Evolutionary conservation across 2,113 vertebrate genomes (phyloP), one percentile per base, ranked within the genome.

Genomic region (Alouatta palliata): DNA sequence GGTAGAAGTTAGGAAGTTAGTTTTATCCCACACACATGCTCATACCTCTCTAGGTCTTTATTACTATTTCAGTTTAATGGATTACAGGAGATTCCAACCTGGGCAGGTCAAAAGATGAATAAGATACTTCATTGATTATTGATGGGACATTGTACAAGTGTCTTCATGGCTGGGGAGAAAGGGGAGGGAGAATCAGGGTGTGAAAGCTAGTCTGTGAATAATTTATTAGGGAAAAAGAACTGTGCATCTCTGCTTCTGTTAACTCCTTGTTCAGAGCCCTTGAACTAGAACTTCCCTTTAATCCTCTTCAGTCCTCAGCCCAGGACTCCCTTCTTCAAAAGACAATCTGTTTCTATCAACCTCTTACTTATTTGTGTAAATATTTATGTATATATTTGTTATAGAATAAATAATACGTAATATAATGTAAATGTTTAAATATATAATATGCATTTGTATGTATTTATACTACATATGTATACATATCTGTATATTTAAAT

Each of bases 291-390:
- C 23, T 40, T 80, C 47, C 61, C 32, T 73, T 56, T 56, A 35
- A 3, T 37, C 1, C 14, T 4, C 14, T 64, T 54, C 16, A 5
- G 14, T 20, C 3, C n/a, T 54, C 2, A 35, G 25, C 6, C 43
- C 1, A 19, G 6, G 77, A 35, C 14, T 1, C 5, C 4, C n/a
- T 79, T 25, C 14, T 58, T 76, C 12, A 58, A 35, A n/a, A 81
- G 4, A 58, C 54, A 96, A 12, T 73, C 43, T 83, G 70, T 30
- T 83, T 91, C 45, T 64, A 73, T 45, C 81, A 58, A 37, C 12
- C 37, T 87, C 68, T 87, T 91, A 49, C 32, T 82, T 71, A 83
- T 37, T 56, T 80, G 21, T 83, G 23, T 90, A 70, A 71, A 80
- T 80, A 64, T 45, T 58, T 61, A 21, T 27, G 0, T 79, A 47